Evolutionary conservation across 1,140 invertebrate species (phyloP).

Genomic region (Notospermus geniculatus): DNA sequence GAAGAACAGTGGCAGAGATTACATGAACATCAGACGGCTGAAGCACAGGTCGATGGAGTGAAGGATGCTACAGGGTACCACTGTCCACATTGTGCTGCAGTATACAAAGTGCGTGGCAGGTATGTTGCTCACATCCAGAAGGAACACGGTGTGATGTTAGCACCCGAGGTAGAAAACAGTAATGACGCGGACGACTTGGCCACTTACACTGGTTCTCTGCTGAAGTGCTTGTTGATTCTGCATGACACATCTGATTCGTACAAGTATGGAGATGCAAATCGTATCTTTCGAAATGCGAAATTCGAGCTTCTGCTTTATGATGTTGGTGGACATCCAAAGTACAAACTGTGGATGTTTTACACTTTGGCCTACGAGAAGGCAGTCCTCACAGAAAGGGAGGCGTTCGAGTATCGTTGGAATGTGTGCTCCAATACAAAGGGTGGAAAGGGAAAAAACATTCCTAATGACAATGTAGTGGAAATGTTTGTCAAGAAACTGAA

Average conservation of each 20-base stretch:
- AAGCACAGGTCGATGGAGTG: no score
- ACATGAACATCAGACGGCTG: no score
- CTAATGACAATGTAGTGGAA: constrained; percentile 3
- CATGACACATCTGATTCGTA: not conserved
- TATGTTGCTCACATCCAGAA: no score
- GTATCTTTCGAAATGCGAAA: constrained; percentile 4
- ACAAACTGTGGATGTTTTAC: constrained; percentile 1
- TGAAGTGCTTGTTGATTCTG: not conserved
- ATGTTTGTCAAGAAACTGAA: constrained; percentile 1
- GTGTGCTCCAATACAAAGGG: not conserved
- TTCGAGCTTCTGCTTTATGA: not conserved
- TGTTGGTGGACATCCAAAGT: not conserved
- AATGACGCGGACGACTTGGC: no score
- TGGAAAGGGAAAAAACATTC: not conserved
- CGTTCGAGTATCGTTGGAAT: constrained; percentile 5
- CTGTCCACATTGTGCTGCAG: no score
- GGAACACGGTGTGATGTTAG: no score
- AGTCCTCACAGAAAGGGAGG: not conserved
- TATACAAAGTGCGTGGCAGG: no score
- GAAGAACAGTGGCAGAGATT: no score
- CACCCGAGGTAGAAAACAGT: no score
- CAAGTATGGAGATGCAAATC: not conserved
- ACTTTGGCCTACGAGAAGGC: not conserved
- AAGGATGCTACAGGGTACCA: no score
- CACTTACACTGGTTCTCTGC: no score